phyloP scores from a whole-genome alignment of 1,140 invertebrate genomes.

The Rhizoglyphus robini region DNA sequence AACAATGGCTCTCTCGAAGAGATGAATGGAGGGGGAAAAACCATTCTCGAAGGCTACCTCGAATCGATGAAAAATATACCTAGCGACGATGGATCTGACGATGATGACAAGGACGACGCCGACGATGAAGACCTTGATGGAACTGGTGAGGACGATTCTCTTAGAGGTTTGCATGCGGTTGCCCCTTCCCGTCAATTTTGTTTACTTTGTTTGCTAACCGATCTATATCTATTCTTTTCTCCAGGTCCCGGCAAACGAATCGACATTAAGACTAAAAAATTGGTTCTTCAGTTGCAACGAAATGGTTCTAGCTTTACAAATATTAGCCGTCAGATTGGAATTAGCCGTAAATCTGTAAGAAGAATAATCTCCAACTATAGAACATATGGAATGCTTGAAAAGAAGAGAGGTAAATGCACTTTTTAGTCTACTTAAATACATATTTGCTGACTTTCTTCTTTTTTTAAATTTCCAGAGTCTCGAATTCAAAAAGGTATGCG shows the following conservation, averaged over 20 bases:
- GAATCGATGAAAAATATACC: background rate
- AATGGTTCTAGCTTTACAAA: background rate
- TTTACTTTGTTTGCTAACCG: background rate
- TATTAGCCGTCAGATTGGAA: constrained; percentile 11
- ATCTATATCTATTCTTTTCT: background rate
- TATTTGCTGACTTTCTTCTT: background rate
- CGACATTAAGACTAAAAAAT: constrained; percentile 7
- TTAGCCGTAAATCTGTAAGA: constrained; percentile 1
- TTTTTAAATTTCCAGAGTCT: background rate
- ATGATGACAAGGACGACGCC: background rate
- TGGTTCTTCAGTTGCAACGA: background rate
- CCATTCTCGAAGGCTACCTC: constrained; percentile 11
- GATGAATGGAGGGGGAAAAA: constrained; percentile 1
- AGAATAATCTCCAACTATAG: background rate
- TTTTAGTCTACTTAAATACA: background rate
- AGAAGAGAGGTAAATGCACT: constrained; percentile 2
- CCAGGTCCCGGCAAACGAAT: constrained; percentile 3
- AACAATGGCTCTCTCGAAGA: background rate
- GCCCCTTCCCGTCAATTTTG: background rate
- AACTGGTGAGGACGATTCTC: background rate
- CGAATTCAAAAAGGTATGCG: constrained; percentile 16
- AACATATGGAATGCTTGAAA: constrained; percentile 12
- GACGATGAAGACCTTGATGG: constrained; percentile 4
- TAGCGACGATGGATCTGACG: background rate
- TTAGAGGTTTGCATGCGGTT: background rate